Evolutionary conservation across 2,113 vertebrate species (phyloP).

Genomic region (Tautogolabrus adspersus): DNA sequence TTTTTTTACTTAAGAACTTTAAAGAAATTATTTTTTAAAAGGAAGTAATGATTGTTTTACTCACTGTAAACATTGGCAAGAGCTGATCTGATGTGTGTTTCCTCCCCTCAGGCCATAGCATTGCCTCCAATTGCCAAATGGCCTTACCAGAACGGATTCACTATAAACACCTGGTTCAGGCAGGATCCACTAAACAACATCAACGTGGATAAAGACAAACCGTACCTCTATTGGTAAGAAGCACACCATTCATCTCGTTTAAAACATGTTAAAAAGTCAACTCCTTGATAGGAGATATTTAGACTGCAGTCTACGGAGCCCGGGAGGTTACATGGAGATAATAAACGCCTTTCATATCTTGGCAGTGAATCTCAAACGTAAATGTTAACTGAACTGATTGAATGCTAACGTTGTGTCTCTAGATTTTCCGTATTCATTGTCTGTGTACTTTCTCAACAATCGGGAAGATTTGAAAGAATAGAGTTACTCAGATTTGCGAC

Average conservation of each 20-base stretch:
- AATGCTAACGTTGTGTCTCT: too few species aligned
- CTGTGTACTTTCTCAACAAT: too few species aligned
- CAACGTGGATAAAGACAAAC: conserved; percentile 99
- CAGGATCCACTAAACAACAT: conserved; percentile 99
- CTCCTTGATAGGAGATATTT: background rate
- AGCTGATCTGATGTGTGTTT: conserved; percentile 31
- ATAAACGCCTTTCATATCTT: too few species aligned
- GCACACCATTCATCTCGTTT: background rate
- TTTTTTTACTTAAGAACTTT: background rate
- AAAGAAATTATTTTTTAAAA: too few species aligned
- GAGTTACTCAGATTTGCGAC: too few species aligned
- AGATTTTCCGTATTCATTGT: too few species aligned
- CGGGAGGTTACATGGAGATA: too few species aligned
- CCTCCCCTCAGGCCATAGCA: conserved; percentile 90
- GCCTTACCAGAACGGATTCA: conserved; percentile 99
- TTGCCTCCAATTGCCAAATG: conserved; percentile 99
- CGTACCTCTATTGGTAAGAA: conserved; percentile 98
- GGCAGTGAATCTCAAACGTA: too few species aligned
- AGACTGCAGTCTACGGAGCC: background rate
- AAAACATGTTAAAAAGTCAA: background rate
- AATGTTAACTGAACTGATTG: too few species aligned
- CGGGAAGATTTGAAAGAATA: too few species aligned
- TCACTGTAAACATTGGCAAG: background rate
- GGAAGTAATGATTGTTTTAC: too few species aligned
- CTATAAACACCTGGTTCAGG: conserved; percentile 99